Percentiles rank a stretch among this genome's conserved stretches.
These are phyloP conservation scores for Dryomyza anilis DNA, from an alignment of 2,888 invertebrate genomes.

Conservation along the genomic window DNA sequence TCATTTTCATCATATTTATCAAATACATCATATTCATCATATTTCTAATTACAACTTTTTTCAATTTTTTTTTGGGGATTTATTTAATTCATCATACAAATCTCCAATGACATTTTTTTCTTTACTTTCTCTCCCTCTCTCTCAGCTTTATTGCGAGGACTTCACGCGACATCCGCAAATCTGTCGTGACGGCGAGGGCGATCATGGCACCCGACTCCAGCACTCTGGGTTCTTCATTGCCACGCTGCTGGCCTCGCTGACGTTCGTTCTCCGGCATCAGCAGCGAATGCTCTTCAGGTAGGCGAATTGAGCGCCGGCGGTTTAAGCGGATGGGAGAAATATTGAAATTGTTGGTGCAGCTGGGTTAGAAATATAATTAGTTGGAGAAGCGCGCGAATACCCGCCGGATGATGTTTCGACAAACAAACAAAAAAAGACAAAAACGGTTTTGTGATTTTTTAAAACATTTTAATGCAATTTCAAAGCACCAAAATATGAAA, in stretches of 20 bases:
- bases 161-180: constrained; percentile 52
- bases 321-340: neutral
- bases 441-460: neutral
- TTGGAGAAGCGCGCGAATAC: neutral
- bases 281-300: constrained; percentile 45
- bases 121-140: constrained; percentile 20
- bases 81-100: no score
- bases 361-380: neutral
- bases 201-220: constrained; percentile 35
- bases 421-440: no score
- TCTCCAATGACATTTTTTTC: constrained; percentile 8
- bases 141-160: constrained; percentile 55
- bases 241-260: constrained; percentile 29
- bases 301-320: constrained; percentile 32
- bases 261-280: constrained; percentile 32
- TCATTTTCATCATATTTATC: no score
- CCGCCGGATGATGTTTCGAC: no score
- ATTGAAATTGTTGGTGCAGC: neutral
- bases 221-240: constrained; percentile 35
- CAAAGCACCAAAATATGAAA: neutral
- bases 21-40: no score
- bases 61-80: no score
- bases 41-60: no score
- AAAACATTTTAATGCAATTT: neutral
- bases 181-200: constrained; percentile 48